Evolutionary conservation across 2,797 vertebrate species (phyloP).

Genomic region (Ctenopoma multispine): DNA sequence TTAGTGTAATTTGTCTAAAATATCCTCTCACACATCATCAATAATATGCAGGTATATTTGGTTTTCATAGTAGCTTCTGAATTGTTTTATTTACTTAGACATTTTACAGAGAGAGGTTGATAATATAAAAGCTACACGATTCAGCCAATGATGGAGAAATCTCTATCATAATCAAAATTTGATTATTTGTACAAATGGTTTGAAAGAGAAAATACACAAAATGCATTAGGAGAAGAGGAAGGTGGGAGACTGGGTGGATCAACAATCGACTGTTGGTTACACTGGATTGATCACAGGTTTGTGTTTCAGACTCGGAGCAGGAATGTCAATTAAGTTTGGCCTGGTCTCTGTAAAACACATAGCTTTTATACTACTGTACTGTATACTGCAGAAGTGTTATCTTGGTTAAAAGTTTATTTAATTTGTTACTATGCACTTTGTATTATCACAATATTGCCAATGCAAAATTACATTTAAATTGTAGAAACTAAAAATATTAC

Average conservation of each 20-base stretch:
- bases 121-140: too few species aligned
- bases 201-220: background rate
- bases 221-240: too few species aligned
- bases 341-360: background rate
- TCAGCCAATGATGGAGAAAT: too few species aligned
- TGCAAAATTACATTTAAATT: too few species aligned
- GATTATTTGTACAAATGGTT: background rate
- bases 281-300: constrained; percentile 7
- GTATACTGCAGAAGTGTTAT: too few species aligned
- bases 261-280: constrained; percentile 13
- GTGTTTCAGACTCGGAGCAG: constrained; percentile 5
- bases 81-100: too few species aligned
- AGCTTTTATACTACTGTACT: background rate
- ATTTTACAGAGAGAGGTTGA: too few species aligned
- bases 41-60: background rate
- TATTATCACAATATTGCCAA: too few species aligned
- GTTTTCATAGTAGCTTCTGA: background rate
- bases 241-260: background rate
- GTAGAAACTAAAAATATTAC: too few species aligned
- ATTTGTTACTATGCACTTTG: background rate
- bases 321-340: background rate
- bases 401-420: background rate
- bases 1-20: background rate
- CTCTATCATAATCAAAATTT: too few species aligned
- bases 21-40: background rate